Evolutionary conservation across 2,888 invertebrate genomes (phyloP).

Genomic region (Pseudococcus longispinus): DNA sequence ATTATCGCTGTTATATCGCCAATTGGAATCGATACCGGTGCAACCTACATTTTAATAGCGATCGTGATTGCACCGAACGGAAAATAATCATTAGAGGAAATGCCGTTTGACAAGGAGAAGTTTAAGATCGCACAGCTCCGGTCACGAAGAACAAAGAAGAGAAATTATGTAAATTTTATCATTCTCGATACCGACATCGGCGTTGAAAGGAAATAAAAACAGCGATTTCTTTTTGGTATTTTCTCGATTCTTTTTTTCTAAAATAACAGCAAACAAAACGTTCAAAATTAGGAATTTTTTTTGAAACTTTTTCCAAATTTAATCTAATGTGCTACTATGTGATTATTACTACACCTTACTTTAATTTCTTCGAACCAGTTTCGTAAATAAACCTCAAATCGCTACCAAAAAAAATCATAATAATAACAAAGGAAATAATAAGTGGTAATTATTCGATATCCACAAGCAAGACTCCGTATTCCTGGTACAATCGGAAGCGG

Average conservation of each 20-base stretch:
- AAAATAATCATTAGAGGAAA: constrained; percentile 22
- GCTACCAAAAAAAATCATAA: neutral
- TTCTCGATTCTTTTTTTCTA: neutral
- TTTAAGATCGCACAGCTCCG: neutral
- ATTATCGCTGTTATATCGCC: neutral
- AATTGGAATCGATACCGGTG: constrained; percentile 24
- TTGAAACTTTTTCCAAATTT: neutral
- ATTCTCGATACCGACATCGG: neutral
- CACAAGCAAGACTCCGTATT: neutral
- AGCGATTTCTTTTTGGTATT: neutral
- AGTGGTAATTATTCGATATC: neutral
- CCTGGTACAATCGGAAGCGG: neutral
- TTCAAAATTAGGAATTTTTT: neutral
- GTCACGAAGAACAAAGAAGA: constrained; percentile 22
- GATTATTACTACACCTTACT: too few relatives aligned
- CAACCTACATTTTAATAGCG: constrained; percentile 30
- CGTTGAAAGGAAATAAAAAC: neutral
- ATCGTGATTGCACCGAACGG: constrained; percentile 24
- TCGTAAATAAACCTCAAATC: neutral
- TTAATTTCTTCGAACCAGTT: neutral
- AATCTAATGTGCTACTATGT: too few relatives aligned
- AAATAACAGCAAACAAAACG: neutral
- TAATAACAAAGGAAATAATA: neutral
- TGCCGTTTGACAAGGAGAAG: neutral
- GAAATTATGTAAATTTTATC: neutral